These are phyloP conservation scores for Odontamblyopus rebecca DNA, from an alignment of 2,797 vertebrate genomes.

Conservation along the genomic window DNA sequence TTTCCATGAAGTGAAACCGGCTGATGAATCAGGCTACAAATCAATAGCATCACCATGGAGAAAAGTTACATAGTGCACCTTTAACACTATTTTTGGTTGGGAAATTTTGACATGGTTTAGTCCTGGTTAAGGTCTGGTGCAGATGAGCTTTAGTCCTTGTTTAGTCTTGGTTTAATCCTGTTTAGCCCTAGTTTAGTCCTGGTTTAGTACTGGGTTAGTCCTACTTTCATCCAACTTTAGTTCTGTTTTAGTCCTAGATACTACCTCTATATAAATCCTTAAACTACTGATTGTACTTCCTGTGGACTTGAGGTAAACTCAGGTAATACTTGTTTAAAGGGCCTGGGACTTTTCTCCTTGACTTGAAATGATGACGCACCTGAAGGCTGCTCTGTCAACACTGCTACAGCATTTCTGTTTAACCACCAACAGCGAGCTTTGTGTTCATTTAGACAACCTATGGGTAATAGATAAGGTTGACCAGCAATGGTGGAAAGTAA, in stretches of 20 bases:
- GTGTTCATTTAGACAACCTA: slow-evolving; percentile 28
- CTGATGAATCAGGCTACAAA: neutral
- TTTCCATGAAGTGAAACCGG: too few species aligned
- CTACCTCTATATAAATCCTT: slow-evolving; percentile 9
- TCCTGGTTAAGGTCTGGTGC: neutral
- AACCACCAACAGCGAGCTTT: slow-evolving; percentile 63
- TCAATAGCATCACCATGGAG: neutral
- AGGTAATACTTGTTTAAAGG: slow-evolving; percentile 53
- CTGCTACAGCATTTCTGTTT: slow-evolving; percentile 53
- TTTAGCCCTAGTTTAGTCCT: neutral
- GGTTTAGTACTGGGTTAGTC: too few species aligned
- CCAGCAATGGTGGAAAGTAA: neutral
- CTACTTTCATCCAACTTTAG: too few species aligned
- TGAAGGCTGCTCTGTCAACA: slow-evolving; percentile 62
- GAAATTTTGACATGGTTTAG: neutral
- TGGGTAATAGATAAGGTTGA: slow-evolving; percentile 18
- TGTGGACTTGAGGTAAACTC: slow-evolving; percentile 40
- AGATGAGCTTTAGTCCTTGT: neutral
- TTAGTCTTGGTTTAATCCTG: neutral
- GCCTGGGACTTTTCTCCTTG: slow-evolving; percentile 52
- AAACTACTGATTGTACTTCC: slow-evolving; percentile 22
- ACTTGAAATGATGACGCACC: slow-evolving; percentile 66
- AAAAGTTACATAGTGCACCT: neutral
- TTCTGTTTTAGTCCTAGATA: too few species aligned
- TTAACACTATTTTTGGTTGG: neutral